Base-by-base conservation (phyloP, 2,113 vertebrate species). In the Entomyzon cyanotis region DNA sequence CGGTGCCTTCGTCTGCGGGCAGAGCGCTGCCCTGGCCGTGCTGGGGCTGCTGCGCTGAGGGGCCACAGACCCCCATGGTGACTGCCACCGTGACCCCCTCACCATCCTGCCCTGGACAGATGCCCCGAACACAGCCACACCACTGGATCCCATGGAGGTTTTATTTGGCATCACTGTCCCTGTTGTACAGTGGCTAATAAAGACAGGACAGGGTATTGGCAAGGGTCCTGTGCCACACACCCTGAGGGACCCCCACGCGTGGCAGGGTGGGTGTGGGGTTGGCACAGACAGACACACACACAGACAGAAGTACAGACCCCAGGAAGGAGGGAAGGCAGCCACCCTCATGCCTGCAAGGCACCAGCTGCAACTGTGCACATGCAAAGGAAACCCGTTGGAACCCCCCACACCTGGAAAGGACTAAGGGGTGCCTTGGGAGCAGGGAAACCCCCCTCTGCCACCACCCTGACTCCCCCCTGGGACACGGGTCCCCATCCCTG, bases 1-100 rank as follows among this genome's bases (percentile, higher is more conserved):
- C 2, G 99, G 99, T 7, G 95, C 98, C 39, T 99, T 99, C 76
- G 98, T 99, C 92, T 99, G 99, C 2, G 99, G 99, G n/a, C 99
- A 99, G 97, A 99, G 99, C 81, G 99, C 98, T 20, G 98, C 98
- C 50, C 96, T 97, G 6, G 98, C 99, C 0, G 55, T 99, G 93
- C 95, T 99, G 98, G 98, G 99, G 88, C 96, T 99, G 64, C 89
- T 96, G 86, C 71, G 0, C 60, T 95, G 86, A 93, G 60, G 30
- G n/a, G 15, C 27, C n/a, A 2, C 3, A 3, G 68, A 58, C 24
- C 35, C 30, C 28, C 22, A 1, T 4, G 4, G 10, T 15, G 46
- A 21, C 6, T 37, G 21, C 20, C 58, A 2, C 30, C 6, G 1
- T 5, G 21, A 11, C 15, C 16, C 42, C 4, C 8, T 6, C 5